Evolutionary conservation across 2,888 invertebrate genomes (phyloP), one percentile per base, ranked within the genome.

Genomic region (Drosophila merina): DNA sequence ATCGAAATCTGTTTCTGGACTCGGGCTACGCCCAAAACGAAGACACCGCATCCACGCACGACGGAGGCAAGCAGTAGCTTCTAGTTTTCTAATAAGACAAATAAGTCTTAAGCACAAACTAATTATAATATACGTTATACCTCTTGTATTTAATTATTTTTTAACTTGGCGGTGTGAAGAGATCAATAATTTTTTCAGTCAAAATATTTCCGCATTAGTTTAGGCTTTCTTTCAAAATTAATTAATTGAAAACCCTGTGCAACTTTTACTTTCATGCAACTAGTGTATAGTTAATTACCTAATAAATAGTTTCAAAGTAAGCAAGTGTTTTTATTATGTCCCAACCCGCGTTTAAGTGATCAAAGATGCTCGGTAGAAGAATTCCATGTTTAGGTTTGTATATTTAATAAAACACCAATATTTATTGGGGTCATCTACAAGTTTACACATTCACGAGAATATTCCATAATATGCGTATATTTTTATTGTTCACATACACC

Each of bases 1-100:
- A 91, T 86, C 89, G 91, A 5, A 91, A 92, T 79, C 80, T 91
- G 31, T 90, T 88, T 62, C 76, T 88, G 57, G 91, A 91, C 55
- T 74, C 80, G 40, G 71, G 50, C 55, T 75, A 79, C 12, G 74
- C 86, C 33, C 83, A 90, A 58, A 89, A 82, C 63, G 92, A 92
- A 57, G 91, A 91, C 8, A 62, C 49, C 50, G 78, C 88, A 0
- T 86, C 89, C 45, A 40, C 40, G 25, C 87, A 79, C 59, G 92
- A 91, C 4, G 56, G 64, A 57, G 81, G 69, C 5, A 82, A 82
- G 45, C 72, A 87, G 51, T 76, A 81, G 59, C 5, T 6, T 36
- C n/a, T 36, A 36, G 12, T 6, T n/a, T 33, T 10, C 10, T 4
- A n/a, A 33, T 36, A n/a, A 5, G n/a, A 36, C 6, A n/a, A n/a